These are phyloP conservation scores for Protobothrops flavoviridis DNA, from an alignment of 2,113 vertebrate genomes.

Conservation along the genomic window DNA sequence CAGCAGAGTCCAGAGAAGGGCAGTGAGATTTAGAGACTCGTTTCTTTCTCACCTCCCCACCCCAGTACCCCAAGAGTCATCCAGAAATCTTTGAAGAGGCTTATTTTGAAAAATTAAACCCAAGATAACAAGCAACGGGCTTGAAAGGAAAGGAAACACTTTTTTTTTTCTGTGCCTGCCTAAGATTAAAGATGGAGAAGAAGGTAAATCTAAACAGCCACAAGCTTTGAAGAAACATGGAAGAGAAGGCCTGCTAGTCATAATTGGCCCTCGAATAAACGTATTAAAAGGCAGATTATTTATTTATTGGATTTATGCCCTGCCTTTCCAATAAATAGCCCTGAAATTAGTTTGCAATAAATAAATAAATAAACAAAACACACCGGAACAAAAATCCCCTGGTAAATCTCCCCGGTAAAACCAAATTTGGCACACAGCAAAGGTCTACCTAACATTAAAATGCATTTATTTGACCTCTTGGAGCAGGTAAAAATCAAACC, in stretches of 20 bases:
- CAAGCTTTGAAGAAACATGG: conserved; percentile 25
- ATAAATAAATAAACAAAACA: too few species aligned
- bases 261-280: background rate
- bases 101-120: conserved; percentile 6
- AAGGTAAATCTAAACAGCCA: conserved; percentile 26
- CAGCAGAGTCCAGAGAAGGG: background rate
- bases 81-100: conserved; percentile 51
- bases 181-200: conserved; percentile 36
- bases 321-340: background rate
- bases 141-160: conserved; percentile 11
- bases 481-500: background rate
- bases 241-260: background rate
- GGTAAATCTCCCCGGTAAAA: background rate
- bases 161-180: background rate
- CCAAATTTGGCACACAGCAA: background rate
- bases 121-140: background rate
- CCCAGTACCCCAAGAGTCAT: conserved; percentile 51
- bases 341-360: background rate
- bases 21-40: background rate
- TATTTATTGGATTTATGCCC: background rate
- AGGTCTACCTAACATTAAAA: background rate
- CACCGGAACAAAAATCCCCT: background rate
- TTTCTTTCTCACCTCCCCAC: background rate
- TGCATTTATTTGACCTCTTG: background rate
- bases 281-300: background rate